Evolutionary conservation across 2,797 vertebrate genomes (phyloP).

Genomic region (Chloroceryle inda): DNA sequence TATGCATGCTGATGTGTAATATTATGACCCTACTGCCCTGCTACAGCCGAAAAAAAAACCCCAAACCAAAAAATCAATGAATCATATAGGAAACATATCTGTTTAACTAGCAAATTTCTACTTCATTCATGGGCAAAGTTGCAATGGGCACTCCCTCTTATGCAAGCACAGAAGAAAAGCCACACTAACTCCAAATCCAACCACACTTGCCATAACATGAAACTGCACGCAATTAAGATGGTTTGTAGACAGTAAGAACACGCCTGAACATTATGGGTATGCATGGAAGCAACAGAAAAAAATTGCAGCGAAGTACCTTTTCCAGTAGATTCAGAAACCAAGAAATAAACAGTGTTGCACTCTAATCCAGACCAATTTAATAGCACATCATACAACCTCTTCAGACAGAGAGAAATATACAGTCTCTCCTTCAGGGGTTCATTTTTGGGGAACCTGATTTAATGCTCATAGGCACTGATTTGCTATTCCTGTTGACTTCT

Average conservation of each 20-base stretch:
- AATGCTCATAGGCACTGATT: slow-evolving; percentile 9
- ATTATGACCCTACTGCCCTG: background rate
- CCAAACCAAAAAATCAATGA: background rate
- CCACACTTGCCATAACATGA: slow-evolving; percentile 64
- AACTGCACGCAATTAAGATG: slow-evolving; percentile 58
- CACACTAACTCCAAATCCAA: slow-evolving; percentile 44
- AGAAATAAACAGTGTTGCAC: background rate
- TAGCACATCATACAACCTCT: background rate
- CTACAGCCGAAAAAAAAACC: background rate
- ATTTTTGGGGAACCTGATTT: slow-evolving; percentile 34
- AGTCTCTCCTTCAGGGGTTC: background rate
- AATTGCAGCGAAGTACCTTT: background rate
- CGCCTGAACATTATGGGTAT: slow-evolving; percentile 57
- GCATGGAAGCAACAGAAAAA: slow-evolving; percentile 47
- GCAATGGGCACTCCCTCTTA: slow-evolving; percentile 46
- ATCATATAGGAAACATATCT: slow-evolving; percentile 37
- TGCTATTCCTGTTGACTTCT: slow-evolving; percentile 52
- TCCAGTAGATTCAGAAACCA: background rate
- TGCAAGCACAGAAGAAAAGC: background rate
- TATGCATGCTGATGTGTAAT: background rate
- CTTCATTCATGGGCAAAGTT: slow-evolving; percentile 43
- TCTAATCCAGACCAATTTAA: background rate
- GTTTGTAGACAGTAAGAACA: slow-evolving; percentile 54
- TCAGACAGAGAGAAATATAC: background rate
- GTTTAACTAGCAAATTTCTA: slow-evolving; percentile 43